Percentiles rank a stretch among this genome's conserved stretches.
Conservation (phyloP, 2,888 invertebrate species). For the Cephus pulcher region DNA sequence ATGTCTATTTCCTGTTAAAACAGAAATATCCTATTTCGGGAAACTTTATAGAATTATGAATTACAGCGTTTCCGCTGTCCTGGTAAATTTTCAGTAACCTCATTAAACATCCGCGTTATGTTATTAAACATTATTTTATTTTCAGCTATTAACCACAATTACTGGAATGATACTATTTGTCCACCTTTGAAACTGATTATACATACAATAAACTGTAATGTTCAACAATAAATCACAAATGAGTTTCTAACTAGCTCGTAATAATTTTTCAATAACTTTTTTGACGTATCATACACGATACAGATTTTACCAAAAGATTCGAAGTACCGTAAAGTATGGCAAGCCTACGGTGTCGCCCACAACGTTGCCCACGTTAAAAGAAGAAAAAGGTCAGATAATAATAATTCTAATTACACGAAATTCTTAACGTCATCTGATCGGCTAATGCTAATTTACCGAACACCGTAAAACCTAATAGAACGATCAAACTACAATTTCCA, state of each 20-base stretch:
- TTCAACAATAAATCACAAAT: neutral
- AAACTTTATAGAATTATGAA: slow-evolving; percentile 30
- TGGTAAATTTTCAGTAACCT: slow-evolving; percentile 27
- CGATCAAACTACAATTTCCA: neutral
- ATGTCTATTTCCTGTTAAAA: slow-evolving; percentile 28
- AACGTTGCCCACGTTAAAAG: neutral
- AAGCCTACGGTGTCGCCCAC: neutral
- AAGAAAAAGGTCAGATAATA: neutral
- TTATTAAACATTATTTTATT: slow-evolving; percentile 4
- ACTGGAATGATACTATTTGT: slow-evolving; percentile 22
- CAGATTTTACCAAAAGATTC: neutral
- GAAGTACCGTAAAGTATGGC: neutral
- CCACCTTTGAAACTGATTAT: slow-evolving; percentile 19
- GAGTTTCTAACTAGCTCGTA: neutral
- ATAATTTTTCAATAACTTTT: neutral
- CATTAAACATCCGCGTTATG: neutral
- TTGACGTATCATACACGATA: neutral
- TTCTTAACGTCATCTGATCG: neutral
- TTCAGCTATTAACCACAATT: slow-evolving; percentile 26
- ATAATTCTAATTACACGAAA: neutral
- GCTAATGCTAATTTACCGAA: neutral
- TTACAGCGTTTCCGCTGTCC: slow-evolving; percentile 25
- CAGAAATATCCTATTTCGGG: slow-evolving; percentile 32
- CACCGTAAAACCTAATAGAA: neutral
- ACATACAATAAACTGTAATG: neutral